Base-by-base conservation (phyloP, 37 sponge, comb jelly and placozoan genomes). In the Corticium candelabrum region DNA sequence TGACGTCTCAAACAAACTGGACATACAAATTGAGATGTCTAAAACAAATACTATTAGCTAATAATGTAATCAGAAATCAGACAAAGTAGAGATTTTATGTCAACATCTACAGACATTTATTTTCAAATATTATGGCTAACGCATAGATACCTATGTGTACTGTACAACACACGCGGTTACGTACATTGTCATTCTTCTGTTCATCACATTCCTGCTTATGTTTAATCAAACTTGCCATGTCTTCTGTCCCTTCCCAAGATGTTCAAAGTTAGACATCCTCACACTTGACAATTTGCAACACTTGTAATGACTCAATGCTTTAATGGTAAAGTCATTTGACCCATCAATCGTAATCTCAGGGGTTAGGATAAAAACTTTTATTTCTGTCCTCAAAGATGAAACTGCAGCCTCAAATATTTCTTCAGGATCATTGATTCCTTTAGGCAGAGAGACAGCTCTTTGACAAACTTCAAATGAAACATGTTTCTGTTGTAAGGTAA, bases 271-370 rank as follows among this genome's bases (percentile, higher is more conserved):
- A 27, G 62, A 50, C 62, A 50, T 50, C 21, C 62, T 11, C 11
- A 50, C 21, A 27, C 62, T 21, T 50, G 62, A 50, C 11, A 21
- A 11, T 21, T 21, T 21, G 11, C 21, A n/a, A n/a, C n/a, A n/a
- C n/a, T n/a, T n/a, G n/a, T n/a, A n/a, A n/a, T n/a, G n/a, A n/a
- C n/a, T 27, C 11, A 50, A 11, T 27, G 74, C 37, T 27, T 27
- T 27, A n/a, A 21, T 21, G 74, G 11, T 29, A 21, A 15, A 11
- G 37, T 72, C 21, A 27, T 72, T 79, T 1, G 33, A 87, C 96
- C 96, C 96, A 95, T 95, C 56, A 95, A 69, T 82, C 95, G 82
- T 15, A 94, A 78, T 29, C 79, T 43, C 1, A 95, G 88, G 32
- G 85, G 80, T 7, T 41, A 3, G 0, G 92, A 89, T 40, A 68